A percentile compares a stretch with the other conserved stretches of the same genome.
phyloP scores from a whole-genome alignment of 2,797 vertebrate genomes.

The Distichodus sexfasciatus region DNA sequence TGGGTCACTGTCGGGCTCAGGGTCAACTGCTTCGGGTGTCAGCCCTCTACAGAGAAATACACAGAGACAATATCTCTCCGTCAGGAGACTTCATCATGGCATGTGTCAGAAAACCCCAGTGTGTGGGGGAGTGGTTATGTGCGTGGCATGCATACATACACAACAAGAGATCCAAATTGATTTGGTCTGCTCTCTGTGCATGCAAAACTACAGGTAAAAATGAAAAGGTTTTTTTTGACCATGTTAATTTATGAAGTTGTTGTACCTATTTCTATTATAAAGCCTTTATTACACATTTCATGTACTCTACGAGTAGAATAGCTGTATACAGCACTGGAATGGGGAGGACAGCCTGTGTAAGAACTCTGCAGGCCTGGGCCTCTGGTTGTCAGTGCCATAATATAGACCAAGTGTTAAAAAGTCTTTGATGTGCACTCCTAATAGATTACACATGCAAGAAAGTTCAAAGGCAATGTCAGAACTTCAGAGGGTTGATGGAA shows the following conservation, averaged over 20 bases:
- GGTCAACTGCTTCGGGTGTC: slow-evolving; percentile 46
- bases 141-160: neutral
- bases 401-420: slow-evolving; percentile 23
- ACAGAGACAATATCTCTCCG: slow-evolving; percentile 34
- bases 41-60: slow-evolving; percentile 38
- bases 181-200: too few species aligned
- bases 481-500: slow-evolving; percentile 48
- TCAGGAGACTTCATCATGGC: neutral
- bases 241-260: too few species aligned
- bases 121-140: neutral
- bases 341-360: neutral
- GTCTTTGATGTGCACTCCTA: slow-evolving; percentile 39
- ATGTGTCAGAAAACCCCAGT: neutral
- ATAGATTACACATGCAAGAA: slow-evolving; percentile 52
- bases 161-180: neutral
- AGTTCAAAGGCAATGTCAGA: slow-evolving; percentile 56
- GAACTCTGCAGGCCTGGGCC: slow-evolving; percentile 1
- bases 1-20: slow-evolving; percentile 29
- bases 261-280: neutral
- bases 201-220: too few species aligned
- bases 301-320: neutral
- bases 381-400: slow-evolving; percentile 20
- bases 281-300: neutral
- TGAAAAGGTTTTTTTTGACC: too few species aligned
- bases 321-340: neutral